These are phyloP conservation scores for Bursaphelenchus okinawaensis DNA, from an alignment of 2,888 invertebrate species.

Conservation along the genomic window DNA sequence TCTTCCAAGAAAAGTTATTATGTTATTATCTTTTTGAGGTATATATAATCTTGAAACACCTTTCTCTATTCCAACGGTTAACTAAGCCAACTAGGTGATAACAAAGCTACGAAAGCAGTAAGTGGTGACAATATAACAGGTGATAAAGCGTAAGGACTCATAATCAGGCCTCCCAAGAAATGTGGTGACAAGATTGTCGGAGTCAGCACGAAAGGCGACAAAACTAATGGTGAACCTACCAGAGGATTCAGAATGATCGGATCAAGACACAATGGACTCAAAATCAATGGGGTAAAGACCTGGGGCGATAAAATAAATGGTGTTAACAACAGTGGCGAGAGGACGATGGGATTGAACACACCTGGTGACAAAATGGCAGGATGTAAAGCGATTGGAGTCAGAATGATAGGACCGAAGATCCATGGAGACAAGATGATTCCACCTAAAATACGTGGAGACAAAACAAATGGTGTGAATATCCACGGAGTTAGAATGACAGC, in stretches of 20 bases:
- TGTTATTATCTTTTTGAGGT: too few species aligned
- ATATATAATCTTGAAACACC: too few species aligned
- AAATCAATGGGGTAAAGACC: slow-evolving; percentile 36
- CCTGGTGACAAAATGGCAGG: slow-evolving; percentile 35
- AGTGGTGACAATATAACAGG: slow-evolving; percentile 3
- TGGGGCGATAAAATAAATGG: slow-evolving; percentile 44
- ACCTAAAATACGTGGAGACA: slow-evolving; percentile 27
- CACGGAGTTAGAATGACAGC: slow-evolving; percentile 22
- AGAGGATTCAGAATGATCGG: slow-evolving; percentile 27
- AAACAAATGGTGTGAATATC: slow-evolving; percentile 21
- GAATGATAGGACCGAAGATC: slow-evolving; percentile 28
- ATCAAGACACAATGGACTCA: slow-evolving; percentile 45
- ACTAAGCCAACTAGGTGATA: slow-evolving; percentile 34
- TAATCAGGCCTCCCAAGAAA: slow-evolving; percentile 6
- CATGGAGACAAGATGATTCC: slow-evolving; percentile 35
- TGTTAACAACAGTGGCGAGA: slow-evolving; percentile 41
- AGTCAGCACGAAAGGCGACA: slow-evolving; percentile 18
- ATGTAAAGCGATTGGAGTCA: slow-evolving; percentile 36
- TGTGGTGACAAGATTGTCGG: slow-evolving; percentile 16
- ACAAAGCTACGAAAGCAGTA: slow-evolving; percentile 18
- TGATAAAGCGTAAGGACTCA: background rate
- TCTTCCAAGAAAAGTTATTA: too few species aligned
- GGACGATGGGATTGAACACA: slow-evolving; percentile 45
- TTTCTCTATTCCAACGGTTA: too few species aligned
- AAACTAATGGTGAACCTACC: slow-evolving; percentile 14